Percentiles rank a stretch among this genome's conserved stretches.
Conservation (phyloP, 2,113 vertebrate species). For the Aythya baeri region DNA sequence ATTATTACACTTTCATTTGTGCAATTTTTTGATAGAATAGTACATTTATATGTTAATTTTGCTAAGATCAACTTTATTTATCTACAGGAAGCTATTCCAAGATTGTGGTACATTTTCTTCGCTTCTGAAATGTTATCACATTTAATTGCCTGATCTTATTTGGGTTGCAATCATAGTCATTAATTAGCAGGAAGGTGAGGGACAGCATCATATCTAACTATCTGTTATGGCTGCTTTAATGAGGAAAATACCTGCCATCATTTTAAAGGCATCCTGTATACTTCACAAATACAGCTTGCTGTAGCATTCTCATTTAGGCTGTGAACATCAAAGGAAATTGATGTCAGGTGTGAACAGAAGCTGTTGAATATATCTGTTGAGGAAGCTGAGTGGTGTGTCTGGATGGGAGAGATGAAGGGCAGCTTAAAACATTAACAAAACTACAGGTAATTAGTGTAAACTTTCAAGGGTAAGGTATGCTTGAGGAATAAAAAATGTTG, state of each 20-base stretch:
- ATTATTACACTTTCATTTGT: slow-evolving; percentile 70
- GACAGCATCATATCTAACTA: slow-evolving; percentile 90
- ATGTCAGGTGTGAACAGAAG: slow-evolving; percentile 90
- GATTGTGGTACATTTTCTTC: slow-evolving; percentile 81
- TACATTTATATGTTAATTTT: slow-evolving; percentile 85
- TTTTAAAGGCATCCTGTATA: slow-evolving; percentile 82
- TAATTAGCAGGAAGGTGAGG: slow-evolving; percentile 92
- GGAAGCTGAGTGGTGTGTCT: slow-evolving; percentile 79
- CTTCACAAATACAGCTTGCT: slow-evolving; percentile 88
- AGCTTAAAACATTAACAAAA: slow-evolving; percentile 85
- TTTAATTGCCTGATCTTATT: slow-evolving; percentile 94
- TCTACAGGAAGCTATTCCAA: slow-evolving; percentile 78
- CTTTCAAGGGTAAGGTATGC: slow-evolving; percentile 79
- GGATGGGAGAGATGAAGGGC: slow-evolving; percentile 80
- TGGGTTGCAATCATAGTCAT: slow-evolving; percentile 88
- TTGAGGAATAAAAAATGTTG: slow-evolving; percentile 77
- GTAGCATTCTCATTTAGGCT: slow-evolving; percentile 84
- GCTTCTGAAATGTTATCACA: slow-evolving; percentile 90
- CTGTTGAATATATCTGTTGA: slow-evolving; percentile 85
- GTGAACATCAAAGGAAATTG: slow-evolving; percentile 90
- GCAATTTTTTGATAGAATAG: slow-evolving; percentile 77
- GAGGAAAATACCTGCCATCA: slow-evolving; percentile 87
- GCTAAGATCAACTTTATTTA: slow-evolving; percentile 85
- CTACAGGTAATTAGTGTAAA: slow-evolving; percentile 86
- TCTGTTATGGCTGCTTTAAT: slow-evolving; percentile 89